Conservation (phyloP, 2,797 vertebrate genomes). For the Hipposideros larvatus region DNA sequence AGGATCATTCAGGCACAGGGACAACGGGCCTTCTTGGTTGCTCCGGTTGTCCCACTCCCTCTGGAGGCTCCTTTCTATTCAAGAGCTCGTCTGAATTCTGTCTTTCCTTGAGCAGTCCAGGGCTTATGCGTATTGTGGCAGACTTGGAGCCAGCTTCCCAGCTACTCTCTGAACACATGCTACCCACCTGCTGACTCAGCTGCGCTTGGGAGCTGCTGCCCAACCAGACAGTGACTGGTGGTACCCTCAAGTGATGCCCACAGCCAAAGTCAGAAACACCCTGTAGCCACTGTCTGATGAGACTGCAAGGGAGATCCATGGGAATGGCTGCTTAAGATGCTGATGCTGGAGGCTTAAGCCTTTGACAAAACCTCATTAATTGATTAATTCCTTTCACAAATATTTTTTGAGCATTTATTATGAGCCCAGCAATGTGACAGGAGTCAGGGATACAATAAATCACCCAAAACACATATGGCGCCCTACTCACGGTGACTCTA, state of each 20-base stretch:
- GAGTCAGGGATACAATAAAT: background rate
- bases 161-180: conserved; percentile 9
- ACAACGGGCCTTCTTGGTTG: background rate
- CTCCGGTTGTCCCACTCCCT: background rate
- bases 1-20: background rate
- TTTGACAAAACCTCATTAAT: background rate
- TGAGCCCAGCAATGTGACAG: background rate
- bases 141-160: conserved; percentile 46
- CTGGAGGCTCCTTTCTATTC: conserved; percentile 31
- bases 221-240: background rate
- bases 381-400: background rate
- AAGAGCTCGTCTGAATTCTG: conserved; percentile 16
- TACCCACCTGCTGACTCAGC: conserved; percentile 59
- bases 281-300: background rate
- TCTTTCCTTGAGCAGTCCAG: background rate
- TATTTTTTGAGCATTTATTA: background rate
- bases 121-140: background rate
- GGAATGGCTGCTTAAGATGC: background rate
- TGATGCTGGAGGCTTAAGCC: background rate
- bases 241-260: background rate
- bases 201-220: background rate
- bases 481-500: background rate
- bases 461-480: background rate
- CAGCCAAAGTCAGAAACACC: background rate
- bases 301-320: no score